Conservation (phyloP, 2,797 vertebrate species). For the Knipowitschia caucasica region DNA sequence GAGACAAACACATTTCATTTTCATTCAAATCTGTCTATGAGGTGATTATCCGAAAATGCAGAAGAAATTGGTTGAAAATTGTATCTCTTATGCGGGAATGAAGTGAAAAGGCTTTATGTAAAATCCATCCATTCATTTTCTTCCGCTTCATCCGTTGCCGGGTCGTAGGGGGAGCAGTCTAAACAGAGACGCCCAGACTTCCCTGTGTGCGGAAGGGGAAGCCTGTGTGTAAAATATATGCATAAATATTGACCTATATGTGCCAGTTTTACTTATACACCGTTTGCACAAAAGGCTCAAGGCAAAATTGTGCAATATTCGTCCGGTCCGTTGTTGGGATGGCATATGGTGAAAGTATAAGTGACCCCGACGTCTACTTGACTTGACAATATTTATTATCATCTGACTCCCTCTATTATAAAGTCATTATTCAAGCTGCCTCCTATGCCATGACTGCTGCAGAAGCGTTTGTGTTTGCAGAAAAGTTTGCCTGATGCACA, state of each 20-base stretch:
- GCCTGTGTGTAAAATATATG: neutral
- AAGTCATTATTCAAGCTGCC: neutral
- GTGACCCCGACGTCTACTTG: conserved; percentile 26
- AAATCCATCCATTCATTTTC: too few relatives aligned
- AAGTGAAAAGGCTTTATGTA: too few relatives aligned
- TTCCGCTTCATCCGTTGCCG: too few relatives aligned
- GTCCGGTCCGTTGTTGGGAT: conserved; percentile 17
- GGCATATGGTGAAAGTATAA: conserved; percentile 8
- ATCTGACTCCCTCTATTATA: conserved; percentile 6
- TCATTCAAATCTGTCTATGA: too few relatives aligned
- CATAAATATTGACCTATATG: conserved; percentile 1
- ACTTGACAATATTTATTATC: conserved; percentile 6
- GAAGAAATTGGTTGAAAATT: too few relatives aligned
- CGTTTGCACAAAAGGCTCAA: neutral
- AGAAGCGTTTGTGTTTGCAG: conserved; percentile 11
- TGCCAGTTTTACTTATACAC: conserved; percentile 1
- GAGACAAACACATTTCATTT: too few relatives aligned
- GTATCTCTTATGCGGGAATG: too few relatives aligned
- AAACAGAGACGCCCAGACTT: too few relatives aligned
- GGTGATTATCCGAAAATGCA: too few relatives aligned
- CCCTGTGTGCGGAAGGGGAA: neutral
- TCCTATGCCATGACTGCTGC: conserved; percentile 2
- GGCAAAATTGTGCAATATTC: conserved; percentile 8
- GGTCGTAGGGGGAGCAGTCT: too few relatives aligned
- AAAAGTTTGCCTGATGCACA: conserved; percentile 28